Evolutionary conservation across 2,888 invertebrate species (phyloP).

Genomic region (Frankliniella fusca): DNA sequence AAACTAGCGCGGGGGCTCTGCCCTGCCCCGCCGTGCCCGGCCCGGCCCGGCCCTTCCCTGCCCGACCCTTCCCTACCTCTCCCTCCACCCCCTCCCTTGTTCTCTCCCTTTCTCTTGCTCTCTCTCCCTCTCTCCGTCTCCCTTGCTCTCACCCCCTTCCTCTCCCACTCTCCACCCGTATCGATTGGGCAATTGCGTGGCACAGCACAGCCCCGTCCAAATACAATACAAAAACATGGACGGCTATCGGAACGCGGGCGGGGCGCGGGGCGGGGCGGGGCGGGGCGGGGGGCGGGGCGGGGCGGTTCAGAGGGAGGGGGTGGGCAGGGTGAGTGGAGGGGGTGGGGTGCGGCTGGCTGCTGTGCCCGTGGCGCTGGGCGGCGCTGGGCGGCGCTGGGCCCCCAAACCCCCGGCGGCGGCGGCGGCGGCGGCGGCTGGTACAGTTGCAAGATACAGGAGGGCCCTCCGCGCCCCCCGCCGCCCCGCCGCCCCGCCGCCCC

Average conservation of each 20-base stretch:
- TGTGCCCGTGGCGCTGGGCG: background rate
- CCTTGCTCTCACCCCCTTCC: background rate
- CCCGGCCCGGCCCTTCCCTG: no score
- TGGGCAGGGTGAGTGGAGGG: background rate
- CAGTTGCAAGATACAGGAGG: slow-evolving; percentile 21
- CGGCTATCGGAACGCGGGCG: slow-evolving; percentile 12
- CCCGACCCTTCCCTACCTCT: no score
- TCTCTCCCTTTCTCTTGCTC: no score
- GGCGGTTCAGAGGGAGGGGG: background rate
- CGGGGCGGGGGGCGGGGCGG: background rate
- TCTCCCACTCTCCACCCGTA: background rate
- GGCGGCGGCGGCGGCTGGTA: slow-evolving; percentile 18
- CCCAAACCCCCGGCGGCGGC: background rate
- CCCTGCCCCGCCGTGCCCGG: background rate
- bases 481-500: background rate
- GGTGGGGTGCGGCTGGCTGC: background rate
- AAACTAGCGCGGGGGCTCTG: background rate
- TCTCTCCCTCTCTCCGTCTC: no score
- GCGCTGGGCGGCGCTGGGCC: no score
- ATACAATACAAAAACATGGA: slow-evolving; percentile 26
- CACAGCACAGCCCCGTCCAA: slow-evolving; percentile 14
- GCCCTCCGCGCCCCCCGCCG: background rate
- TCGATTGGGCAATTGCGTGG: slow-evolving; percentile 25
- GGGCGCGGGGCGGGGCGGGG: background rate
- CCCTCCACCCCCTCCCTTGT: no score